Base-by-base conservation (phyloP, 2,888 invertebrate species). In the Ennomos erosarius region DNA sequence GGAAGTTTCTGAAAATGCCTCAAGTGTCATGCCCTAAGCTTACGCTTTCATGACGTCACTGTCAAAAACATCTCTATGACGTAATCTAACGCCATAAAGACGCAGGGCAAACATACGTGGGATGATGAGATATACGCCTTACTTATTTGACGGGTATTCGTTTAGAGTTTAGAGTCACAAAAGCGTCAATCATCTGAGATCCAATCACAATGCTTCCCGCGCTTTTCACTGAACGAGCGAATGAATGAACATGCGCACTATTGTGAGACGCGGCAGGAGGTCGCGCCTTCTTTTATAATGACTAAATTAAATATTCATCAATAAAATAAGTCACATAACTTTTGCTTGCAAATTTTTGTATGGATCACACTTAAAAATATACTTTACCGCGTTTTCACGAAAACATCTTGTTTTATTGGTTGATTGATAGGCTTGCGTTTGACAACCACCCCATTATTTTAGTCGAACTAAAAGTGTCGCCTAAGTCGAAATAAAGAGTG, bases 201-300 rank as follows among this genome's bases (percentile, higher is more conserved):
- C 43, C 59, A 58, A 64, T 59, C 46, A 50, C 60, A 74, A 75
- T 67, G 61, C 61, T 72, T 74, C 70, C 75, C 77, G 76, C 74
- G 77, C 74, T 73, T 74, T 75, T 70, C 69, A 59, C 68, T 73
- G 75, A 74, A 69, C 66, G 76, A 75, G 71, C 71, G 76, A 79
- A 71, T 71, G 76, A 70, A 59, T 76, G 75, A 77, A 75, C 49
- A 69, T 37, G 26, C 52, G 58, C 62, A 66, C 62, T 68, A 68
- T 70, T 67, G 62, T 54, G 64, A 59, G 60, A 65, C 71, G 64
- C 77, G 48, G 72, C 74, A 76, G 76, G 79, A 71, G 78, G 75
- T 66, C 74, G 78, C 71, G 67, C 69, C 62, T 70, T 68, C 70
- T 68, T 70, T 64, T 74, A 70, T 68, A 69, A 16, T 69, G 73